Percentiles rank a stretch among this genome's conserved stretches.
phyloP scores from a whole-genome alignment of 2,797 vertebrate genomes.

The Sebastes matsubarae region DNA sequence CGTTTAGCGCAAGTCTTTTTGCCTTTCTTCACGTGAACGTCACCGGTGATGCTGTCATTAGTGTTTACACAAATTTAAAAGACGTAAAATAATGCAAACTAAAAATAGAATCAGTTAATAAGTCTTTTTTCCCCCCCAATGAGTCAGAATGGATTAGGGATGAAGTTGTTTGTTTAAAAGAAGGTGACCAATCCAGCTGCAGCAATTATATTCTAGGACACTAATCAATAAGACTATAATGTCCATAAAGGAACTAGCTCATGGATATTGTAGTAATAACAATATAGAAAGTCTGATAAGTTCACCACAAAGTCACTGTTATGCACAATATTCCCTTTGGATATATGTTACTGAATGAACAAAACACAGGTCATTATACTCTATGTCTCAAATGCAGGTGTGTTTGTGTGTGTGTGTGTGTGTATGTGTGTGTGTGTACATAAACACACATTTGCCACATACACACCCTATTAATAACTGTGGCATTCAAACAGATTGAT shows the following conservation, averaged over 20 bases:
- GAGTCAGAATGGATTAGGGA: constrained; percentile 1
- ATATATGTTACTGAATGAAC: neutral
- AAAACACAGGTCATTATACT: neutral
- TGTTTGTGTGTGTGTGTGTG: neutral
- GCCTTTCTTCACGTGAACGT: constrained; percentile 67
- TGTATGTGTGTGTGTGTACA: neutral
- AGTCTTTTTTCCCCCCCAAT: neutral
- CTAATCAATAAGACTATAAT: neutral
- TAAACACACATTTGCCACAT: neutral
- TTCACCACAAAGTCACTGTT: neutral
- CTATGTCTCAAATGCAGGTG: neutral
- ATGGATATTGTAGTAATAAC: neutral
- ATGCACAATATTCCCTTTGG: neutral
- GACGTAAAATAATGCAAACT: constrained; percentile 7
- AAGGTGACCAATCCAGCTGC: neutral
- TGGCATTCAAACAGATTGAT: constrained; percentile 16
- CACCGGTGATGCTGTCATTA: constrained; percentile 72
- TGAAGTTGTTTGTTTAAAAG: neutral
- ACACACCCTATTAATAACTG: neutral
- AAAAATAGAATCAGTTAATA: constrained; percentile 38
- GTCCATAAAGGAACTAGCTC: neutral
- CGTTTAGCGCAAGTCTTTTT: constrained; percentile 54
- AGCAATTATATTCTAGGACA: neutral
- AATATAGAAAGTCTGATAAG: neutral
- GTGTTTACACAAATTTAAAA: constrained; percentile 7